phyloP scores from a whole-genome alignment of 1,140 invertebrate genomes.

The Ptiloglossa arizonensis region DNA sequence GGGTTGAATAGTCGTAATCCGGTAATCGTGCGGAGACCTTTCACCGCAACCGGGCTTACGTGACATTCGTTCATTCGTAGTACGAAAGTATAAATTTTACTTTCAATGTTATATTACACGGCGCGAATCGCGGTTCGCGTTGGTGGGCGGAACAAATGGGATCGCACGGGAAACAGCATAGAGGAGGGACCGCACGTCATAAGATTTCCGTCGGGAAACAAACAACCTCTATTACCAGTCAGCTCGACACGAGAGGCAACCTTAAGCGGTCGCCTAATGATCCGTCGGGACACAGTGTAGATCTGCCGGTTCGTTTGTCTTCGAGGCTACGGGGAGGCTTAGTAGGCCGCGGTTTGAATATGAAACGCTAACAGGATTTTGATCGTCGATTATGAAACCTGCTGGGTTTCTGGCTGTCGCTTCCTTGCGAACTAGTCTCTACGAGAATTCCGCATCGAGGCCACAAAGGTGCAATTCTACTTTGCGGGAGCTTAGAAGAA shows the following conservation, averaged over 20 bases:
- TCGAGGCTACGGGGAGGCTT: slow-evolving; percentile 21
- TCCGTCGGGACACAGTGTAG: slow-evolving; percentile 53
- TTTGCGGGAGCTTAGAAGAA: too few species aligned
- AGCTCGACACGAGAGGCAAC: slow-evolving; percentile 52
- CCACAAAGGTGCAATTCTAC: too few species aligned
- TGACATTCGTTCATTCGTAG: slow-evolving; percentile 60
- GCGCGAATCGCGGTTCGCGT: slow-evolving; percentile 41
- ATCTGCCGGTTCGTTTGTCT: slow-evolving; percentile 57
- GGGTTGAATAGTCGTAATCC: slow-evolving; percentile 36
- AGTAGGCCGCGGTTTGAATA: slow-evolving; percentile 28
- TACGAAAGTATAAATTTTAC: slow-evolving; percentile 57
- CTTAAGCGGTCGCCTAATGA: slow-evolving; percentile 60
- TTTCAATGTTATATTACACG: slow-evolving; percentile 51
- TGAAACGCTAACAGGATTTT: slow-evolving; percentile 52
- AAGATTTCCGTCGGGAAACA: slow-evolving; percentile 68
- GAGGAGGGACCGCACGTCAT: slow-evolving; percentile 63
- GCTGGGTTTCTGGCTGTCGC: background rate
- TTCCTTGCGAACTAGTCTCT: background rate
- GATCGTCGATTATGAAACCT: slow-evolving; percentile 15
- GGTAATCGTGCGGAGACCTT: slow-evolving; percentile 56
- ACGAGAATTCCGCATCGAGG: too few species aligned
- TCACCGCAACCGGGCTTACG: slow-evolving; percentile 25
- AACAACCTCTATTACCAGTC: slow-evolving; percentile 58
- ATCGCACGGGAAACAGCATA: slow-evolving; percentile 60
- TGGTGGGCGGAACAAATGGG: slow-evolving; percentile 67